phyloP scores from a whole-genome alignment of 2,888 invertebrate genomes.

The Neelides folsomi region DNA sequence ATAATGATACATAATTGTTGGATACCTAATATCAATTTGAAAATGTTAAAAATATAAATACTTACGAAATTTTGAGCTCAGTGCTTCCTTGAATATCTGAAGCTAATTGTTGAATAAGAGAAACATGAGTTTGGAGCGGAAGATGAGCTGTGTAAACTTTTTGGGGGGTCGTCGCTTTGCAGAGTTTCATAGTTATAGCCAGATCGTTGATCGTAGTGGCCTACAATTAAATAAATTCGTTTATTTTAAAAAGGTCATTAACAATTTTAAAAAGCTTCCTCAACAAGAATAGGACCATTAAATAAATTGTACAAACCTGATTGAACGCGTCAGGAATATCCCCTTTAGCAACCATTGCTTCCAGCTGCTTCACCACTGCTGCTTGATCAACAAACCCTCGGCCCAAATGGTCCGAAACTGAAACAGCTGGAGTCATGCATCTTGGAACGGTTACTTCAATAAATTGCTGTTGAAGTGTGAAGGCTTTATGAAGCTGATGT shows the following conservation, averaged over 20 bases:
- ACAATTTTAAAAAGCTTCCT: conserved; percentile 2
- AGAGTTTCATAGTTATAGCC: conserved; percentile 68
- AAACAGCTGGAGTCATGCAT: conserved; percentile 59
- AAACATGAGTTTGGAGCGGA: conserved; percentile 68
- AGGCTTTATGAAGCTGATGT: conserved; percentile 41
- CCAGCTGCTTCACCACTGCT: conserved; percentile 53
- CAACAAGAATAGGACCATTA: background rate
- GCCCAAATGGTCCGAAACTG: conserved; percentile 25
- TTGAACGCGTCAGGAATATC: conserved; percentile 80
- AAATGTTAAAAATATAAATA: conserved; percentile 5
- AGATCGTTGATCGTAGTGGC: conserved; percentile 81
- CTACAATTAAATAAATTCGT: conserved; percentile 38
- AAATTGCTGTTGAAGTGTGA: conserved; percentile 48
- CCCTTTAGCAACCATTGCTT: conserved; percentile 53
- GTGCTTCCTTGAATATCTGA: conserved; percentile 75
- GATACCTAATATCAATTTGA: no score
- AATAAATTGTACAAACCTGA: conserved; percentile 36
- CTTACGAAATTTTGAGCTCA: conserved; percentile 64
- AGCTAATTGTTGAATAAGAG: conserved; percentile 85
- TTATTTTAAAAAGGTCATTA: background rate
- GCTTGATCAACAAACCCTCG: conserved; percentile 36
- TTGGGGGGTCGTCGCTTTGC: conserved; percentile 67
- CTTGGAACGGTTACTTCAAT: conserved; percentile 53
- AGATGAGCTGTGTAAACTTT: conserved; percentile 54
- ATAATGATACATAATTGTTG: no score